Evolutionary conservation across 2,113 vertebrate genomes (phyloP), one percentile per base, ranked within the genome.

Genomic region (Cynocephalus volans): DNA sequence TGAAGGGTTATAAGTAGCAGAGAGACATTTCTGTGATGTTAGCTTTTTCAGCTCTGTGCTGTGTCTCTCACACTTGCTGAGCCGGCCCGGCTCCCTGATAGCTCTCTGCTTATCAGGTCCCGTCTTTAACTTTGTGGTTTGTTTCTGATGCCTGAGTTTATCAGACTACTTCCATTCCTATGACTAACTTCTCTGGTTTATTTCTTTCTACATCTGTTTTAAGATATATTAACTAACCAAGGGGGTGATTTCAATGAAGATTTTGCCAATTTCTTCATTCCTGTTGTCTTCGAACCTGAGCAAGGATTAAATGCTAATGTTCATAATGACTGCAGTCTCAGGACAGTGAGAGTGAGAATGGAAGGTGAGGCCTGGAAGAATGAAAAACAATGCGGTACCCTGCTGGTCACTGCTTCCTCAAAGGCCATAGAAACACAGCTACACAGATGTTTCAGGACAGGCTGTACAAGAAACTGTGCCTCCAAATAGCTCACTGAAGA

Each of bases 141-240:
- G n/a, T 75, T 93, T 95, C 72, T 75, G 52, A 62, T 58, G 23
- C 36, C 54, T 72, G 69, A 76, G 75, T 33, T 90, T 73, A 54
- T 79, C 70, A 90, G 41, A 82, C n/a, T 8, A 48, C 24, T 75
- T 90, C 31, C 48, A 33, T 58, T 93, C 36, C n/a, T n/a, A 26
- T 88, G 48, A 67, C 19, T 64, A 54, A 67, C 41, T 88, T 48
- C 45, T 86, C 67, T 81, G n/a, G 17, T 64, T 58, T 64, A 2
- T 70, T 62, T 92, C 50, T 91, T 93, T 79, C 65, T 70, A 15
- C 45, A 15, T 50, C 64, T 24, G 19, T 87, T 86, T 93, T 87
- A 90, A 52, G 75, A 58, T 89, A 36, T 50, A 31, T 73, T 85
- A 88, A 88, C 26, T 84, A 88, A 60, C 48, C 24, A 69, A 58